Evolutionary conservation across 2,888 invertebrate species (phyloP), one percentile per base, ranked within the genome.

Genomic region (Noctua pronuba): DNA sequence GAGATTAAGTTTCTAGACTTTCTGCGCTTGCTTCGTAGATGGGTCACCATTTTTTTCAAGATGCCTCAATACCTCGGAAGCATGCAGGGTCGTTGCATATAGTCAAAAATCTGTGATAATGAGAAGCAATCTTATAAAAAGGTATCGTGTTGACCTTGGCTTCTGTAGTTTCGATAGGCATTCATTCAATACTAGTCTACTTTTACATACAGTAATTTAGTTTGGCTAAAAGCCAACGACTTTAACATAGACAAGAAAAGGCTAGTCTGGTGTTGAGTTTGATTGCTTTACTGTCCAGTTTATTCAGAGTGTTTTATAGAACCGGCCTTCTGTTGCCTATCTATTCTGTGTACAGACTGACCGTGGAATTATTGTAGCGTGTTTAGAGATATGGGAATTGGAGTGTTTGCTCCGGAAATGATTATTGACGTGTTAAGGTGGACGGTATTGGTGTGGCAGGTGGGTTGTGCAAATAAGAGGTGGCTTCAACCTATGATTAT

Each of bases 311-410:
- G 1, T 31, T 60, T 58, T 31, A 18, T 31, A 18, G 18, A 28
- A 60, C 60, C 3, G 3, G 18, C 31, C 18, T 60, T 60, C 31
- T 31, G 28, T 58, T 28, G 16, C 2, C 18, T 60, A 31, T 31
- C 18, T 76, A 64, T 41, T 31, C 24, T 41, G n/a, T 70, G 64
- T 70, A 55, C 4, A 2, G 13, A 18, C 55, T 79, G 72, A 66
- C 52, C 67, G 28, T 83, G 31, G 74, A 71, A 74, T 79, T 87
- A 87, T 75, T 60, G 66, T 69, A 71, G 75, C 77, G 64, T 79
- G 71, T 64, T 78, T 69, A 71, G 35, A 58, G 65, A 64, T 62
- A 75, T 81, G 60, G 82, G 60, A 62, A 44, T 62, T 44, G 44
- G 75, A 74, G 52, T 65, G n/a, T 74, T 76, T 85, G 62, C 58